Conservation (phyloP, 1,140 invertebrate species). For the Portunus trituberculatus region DNA sequence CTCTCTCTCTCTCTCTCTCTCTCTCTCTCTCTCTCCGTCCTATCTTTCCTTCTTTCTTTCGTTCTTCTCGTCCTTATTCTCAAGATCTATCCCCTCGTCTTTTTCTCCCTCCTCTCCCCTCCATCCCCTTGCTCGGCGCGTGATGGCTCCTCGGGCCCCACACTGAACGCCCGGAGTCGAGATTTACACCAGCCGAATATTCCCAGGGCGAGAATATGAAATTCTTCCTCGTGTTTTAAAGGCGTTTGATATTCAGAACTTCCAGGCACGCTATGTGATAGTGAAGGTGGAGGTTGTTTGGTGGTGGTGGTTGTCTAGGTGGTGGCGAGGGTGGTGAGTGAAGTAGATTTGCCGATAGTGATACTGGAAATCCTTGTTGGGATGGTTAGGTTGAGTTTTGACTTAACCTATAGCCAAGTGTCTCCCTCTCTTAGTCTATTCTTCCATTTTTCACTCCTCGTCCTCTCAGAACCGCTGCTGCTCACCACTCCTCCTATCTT, state of each 20-base stretch:
- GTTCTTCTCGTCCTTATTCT: too few relatives aligned
- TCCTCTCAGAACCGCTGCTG: too few relatives aligned
- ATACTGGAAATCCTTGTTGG: background rate
- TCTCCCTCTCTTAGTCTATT: background rate
- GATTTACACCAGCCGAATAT: background rate
- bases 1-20: background rate
- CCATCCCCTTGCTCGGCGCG: background rate
- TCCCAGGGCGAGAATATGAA: constrained; percentile 9
- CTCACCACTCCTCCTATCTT: background rate
- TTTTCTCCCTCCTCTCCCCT: background rate
- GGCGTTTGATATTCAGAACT: background rate
- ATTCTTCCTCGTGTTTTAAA: constrained; percentile 23
- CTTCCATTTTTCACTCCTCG: too few relatives aligned
- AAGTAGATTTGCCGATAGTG: background rate
- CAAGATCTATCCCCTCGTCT: background rate
- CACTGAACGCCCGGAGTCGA: background rate
- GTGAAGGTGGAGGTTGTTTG: background rate
- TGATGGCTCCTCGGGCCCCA: background rate
- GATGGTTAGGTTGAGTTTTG: background rate
- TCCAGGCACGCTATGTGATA: background rate
- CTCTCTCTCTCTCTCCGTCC: background rate
- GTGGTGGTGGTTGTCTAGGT: background rate
- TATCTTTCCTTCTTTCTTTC: background rate
- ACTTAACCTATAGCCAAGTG: background rate
- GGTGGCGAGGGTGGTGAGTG: background rate